A percentile compares a stretch with the other conserved stretches of the same genome.
Evolutionary conservation across 1,140 invertebrate genomes (phyloP).

Genomic region (Brachionus rotundiformis): DNA sequence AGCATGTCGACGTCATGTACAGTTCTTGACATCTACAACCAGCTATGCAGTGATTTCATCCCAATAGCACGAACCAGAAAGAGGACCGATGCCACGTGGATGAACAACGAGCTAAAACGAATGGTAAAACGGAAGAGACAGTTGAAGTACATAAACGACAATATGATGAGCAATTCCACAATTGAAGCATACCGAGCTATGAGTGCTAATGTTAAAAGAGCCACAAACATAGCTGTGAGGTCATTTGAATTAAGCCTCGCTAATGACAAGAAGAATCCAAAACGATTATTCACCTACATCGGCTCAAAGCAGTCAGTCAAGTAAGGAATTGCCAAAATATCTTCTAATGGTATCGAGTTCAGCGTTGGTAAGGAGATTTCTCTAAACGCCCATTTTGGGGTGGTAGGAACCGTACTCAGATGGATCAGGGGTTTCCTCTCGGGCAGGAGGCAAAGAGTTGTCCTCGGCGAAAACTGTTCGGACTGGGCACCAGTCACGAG

Average conservation of each 20-base stretch:
- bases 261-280: too few species aligned
- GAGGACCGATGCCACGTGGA: background rate
- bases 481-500: background rate
- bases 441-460: too few species aligned
- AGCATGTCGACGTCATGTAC: too few species aligned
- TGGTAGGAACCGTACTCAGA: too few species aligned
- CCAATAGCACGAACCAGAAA: background rate
- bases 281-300: too few species aligned
- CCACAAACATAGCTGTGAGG: background rate
- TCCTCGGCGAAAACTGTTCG: too few species aligned
- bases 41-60: too few species aligned
- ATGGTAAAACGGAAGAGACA: background rate
- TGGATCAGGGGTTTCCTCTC: too few species aligned
- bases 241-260: background rate
- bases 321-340: background rate
- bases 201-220: background rate
- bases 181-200: background rate
- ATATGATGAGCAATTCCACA: background rate
- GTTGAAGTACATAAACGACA: background rate
- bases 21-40: too few species aligned
- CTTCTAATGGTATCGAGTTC: background rate
- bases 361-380: background rate
- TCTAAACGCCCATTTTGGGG: background rate
- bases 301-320: too few species aligned
- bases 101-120: background rate